Conservation (phyloP, 2,113 vertebrate species). For the Oplegnathus fasciatus region DNA sequence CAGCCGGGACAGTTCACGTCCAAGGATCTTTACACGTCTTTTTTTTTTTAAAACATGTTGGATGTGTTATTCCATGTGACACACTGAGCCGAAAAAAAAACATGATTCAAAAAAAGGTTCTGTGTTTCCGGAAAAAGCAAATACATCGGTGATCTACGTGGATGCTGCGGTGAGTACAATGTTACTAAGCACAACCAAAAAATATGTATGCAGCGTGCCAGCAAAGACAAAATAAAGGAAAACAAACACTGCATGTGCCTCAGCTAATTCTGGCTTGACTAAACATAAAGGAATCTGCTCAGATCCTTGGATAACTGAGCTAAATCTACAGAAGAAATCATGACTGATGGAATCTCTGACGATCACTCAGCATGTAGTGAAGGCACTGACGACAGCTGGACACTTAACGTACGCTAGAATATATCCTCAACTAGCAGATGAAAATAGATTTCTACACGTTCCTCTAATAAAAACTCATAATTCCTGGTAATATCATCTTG, state of each 20-base stretch:
- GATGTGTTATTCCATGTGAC: constrained; percentile 19
- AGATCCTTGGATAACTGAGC: constrained; percentile 32
- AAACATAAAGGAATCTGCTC: constrained; percentile 61
- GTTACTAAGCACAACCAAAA: constrained; percentile 32
- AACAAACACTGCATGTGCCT: constrained; percentile 1
- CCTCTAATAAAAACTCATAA: constrained; percentile 47
- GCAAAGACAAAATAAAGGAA: constrained; percentile 12
- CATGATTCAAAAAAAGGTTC: constrained; percentile 4
- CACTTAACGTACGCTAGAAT: constrained; percentile 41
- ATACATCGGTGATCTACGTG: constrained; percentile 40
- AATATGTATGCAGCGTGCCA: constrained; percentile 25
- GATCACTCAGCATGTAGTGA: constrained; percentile 69
- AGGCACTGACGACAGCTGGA: constrained; percentile 79
- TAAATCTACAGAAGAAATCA: constrained; percentile 37
- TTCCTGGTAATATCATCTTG: constrained; percentile 42
- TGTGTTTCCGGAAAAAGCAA: constrained; percentile 27
- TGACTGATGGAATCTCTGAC: constrained; percentile 49
- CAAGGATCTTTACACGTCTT: constrained; percentile 4
- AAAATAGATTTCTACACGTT: constrained; percentile 45
- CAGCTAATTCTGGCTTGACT: constrained; percentile 34
- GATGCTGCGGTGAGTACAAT: constrained; percentile 23
- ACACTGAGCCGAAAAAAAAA: constrained; percentile 28
- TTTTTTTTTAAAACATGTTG: neutral
- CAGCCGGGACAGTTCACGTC: constrained; percentile 46
- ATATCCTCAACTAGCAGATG: constrained; percentile 45